Evolutionary conservation across 2,113 vertebrate species (phyloP), one percentile per base, ranked within the genome.

Genomic region (Malurus elegans): DNA sequence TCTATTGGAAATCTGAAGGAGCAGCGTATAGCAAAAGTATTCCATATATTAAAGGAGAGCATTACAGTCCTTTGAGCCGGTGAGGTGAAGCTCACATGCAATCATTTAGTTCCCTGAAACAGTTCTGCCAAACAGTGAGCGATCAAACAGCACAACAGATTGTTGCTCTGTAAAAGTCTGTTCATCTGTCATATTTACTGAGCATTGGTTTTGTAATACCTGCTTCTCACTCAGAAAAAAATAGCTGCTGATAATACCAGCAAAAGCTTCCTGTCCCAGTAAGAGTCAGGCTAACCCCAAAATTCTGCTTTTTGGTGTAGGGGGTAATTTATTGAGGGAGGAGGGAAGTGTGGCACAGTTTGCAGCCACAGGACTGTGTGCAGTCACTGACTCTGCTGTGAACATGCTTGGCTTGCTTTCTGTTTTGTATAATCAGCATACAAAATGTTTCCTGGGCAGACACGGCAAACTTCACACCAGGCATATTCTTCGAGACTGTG

Each of bases 111-210:
- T 83, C 34, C 61, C 42, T 34, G 45, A 36, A 83, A 57, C 3
- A 1, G 31, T 47, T 38, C 80, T 88, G 66, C 25, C 42, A 74
- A 92, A 61, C 57, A 95, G 57, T 48, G 86, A 96, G 87, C 74
- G 93, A 61, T 92, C 92, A 32, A 81, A 86, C 42, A 85, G 50
- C 36, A 79, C 92, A 88, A 96, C 75, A 62, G 58, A 92, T 38
- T 31, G 65, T 73, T 86, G 75, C 79, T 86, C 90, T 64, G 24
- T 57, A 85, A 12, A 95, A 86, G 14, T 40, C 70, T 67, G 56
- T 66, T 94, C 72, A 84, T 96, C 94, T 97, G 71, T 83, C 79
- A 76, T 32, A 79, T 48, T 95, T 95, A 91, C 80, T 78, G 96
- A 83, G 76, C 80, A 38, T 36, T 83, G 45, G 18, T 76, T 36